Conservation (phyloP, 2,113 vertebrate genomes). For the Terrapene triunguis region DNA sequence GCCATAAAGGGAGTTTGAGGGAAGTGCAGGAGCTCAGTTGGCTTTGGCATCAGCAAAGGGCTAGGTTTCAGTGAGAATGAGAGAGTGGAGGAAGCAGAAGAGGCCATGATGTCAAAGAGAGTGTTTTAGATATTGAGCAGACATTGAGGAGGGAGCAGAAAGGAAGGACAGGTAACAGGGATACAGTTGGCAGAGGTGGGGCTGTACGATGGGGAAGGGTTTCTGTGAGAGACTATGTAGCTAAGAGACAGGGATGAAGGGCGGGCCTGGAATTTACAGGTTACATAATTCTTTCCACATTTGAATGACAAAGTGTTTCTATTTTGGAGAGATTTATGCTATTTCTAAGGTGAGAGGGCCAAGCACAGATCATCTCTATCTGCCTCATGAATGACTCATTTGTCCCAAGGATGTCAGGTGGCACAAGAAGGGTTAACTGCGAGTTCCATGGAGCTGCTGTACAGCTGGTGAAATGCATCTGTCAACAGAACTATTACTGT, state of each 20-base stretch:
- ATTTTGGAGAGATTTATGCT: conserved; percentile 7
- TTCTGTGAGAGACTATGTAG: rapidly evolving
- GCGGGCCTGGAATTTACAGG: background rate
- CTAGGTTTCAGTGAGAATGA: background rate
- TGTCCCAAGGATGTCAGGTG: background rate
- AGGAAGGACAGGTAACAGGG: background rate
- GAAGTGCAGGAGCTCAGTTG: background rate
- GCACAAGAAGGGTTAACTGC: conserved; percentile 75
- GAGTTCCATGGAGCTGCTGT: conserved; percentile 59
- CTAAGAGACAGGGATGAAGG: background rate
- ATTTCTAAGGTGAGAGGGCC: background rate
- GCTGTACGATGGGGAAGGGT: background rate
- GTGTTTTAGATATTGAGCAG: background rate
- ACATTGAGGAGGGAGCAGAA: background rate
- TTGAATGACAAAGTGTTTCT: background rate
- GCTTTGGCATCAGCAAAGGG: background rate
- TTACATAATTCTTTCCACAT: background rate
- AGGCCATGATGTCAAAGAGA: background rate
- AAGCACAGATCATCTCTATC: background rate
- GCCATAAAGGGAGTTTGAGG: background rate
- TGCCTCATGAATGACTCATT: background rate
- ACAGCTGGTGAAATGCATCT: conserved; percentile 95
- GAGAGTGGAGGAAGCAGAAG: background rate
- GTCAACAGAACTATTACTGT: conserved; percentile 97
- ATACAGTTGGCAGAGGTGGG: background rate